A percentile compares a stretch with the other conserved stretches of the same genome.
Evolutionary conservation across 2,797 vertebrate species (phyloP).

Genomic region (Iguana delicatissima): DNA sequence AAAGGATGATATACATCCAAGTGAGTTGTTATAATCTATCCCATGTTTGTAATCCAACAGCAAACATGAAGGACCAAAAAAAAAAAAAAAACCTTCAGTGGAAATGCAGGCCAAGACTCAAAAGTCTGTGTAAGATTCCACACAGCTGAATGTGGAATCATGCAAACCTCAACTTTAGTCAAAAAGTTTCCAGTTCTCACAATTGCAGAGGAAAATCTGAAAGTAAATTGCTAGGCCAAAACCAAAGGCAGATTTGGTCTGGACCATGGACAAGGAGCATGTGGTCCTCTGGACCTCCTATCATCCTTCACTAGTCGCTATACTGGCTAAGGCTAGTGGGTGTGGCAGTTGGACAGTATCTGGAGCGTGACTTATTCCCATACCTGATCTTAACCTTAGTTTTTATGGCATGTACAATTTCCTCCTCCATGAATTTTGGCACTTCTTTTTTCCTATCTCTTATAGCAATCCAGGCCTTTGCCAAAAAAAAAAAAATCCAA

Average conservation of each 20-base stretch:
- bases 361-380: background rate
- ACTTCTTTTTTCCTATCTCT: background rate
- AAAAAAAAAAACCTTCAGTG: background rate
- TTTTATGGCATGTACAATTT: background rate
- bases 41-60: background rate
- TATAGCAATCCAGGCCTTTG: background rate
- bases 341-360: background rate
- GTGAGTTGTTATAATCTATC: no score
- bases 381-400: no score
- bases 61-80: background rate
- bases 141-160: background rate
- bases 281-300: background rate
- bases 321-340: background rate
- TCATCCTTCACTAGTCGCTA: background rate
- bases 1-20: background rate
- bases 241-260: background rate
- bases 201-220: background rate
- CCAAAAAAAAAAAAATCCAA: background rate
- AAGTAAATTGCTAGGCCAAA: background rate
- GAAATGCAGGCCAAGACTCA: background rate
- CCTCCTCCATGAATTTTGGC: background rate
- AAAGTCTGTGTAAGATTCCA: background rate
- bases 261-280: background rate
- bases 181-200: background rate
- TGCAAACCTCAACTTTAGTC: slow-evolving; percentile 1